Base-by-base conservation (phyloP, 2,888 invertebrate species). In the Petrophora chlorosata region DNA sequence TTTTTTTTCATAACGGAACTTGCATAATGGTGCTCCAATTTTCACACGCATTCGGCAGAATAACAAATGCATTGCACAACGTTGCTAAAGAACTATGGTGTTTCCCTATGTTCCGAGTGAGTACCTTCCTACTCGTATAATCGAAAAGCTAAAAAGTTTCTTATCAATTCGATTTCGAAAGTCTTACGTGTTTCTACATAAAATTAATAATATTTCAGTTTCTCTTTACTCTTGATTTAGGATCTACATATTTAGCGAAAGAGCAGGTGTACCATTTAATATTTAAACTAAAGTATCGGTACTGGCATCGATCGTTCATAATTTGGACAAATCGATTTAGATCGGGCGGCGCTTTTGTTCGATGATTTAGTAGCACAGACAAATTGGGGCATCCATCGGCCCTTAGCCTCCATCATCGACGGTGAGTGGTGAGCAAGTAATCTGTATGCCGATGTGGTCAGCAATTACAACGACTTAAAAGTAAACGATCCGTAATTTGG, bases 241-340 rank as follows among this genome's bases (percentile, higher is more conserved):
- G 25, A 29, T 17, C 38, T 22, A 25, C 34, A 28, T 48, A 54
- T 53, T 62, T 61, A 60, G 72, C 69, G 47, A 74, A 74, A 64
- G 65, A 52, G 70, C 75, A 71, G 72, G 70, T 76, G 76, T 65
- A 67, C 66, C 67, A 72, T 76, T 73, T 69, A 79, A 80, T 81
- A 76, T 82, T 81, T 78, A 82, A 77, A 81, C 72, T 43, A 34
- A 77, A 81, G 72, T 43, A 34, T 43, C 49, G 49, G 79, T 73
- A 59, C 55, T 56, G 54, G 64, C 62, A 61, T 61, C 64, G 63
- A 65, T 61, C 67, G 65, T 63, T 78, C 72, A 77, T 88, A 87
- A 89, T 88, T 89, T 82, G 82, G 75, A 86, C 84, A 85, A 82
- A 87, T 87, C 88, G 89, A 85, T 88, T 88, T 83, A 85, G 86